Base-by-base conservation (phyloP, 2,113 vertebrate genomes). In the Ageneiosus marmoratus region DNA sequence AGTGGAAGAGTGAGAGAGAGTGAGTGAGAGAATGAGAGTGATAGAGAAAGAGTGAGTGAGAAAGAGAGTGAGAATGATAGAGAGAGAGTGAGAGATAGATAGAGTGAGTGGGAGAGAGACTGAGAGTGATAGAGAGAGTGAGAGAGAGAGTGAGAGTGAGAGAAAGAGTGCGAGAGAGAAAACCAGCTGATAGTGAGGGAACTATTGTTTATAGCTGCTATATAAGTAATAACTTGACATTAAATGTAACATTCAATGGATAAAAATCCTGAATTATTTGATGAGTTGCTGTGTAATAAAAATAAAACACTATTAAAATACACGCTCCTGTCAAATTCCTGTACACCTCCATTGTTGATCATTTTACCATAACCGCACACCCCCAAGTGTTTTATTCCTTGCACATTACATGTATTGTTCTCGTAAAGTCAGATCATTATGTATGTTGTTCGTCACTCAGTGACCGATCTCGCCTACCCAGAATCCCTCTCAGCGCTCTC, bases 401-500 rank as follows among this genome's bases (percentile, higher is more conserved):
- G 15, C 16, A 34, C 29, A 34, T 20, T 18, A 29, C 12, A 65
- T 1, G 29, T 34, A 34, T 8, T 32, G 2, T 29, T 5, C 27
- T 32, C 29, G 34, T 15, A 5, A 24, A 41, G 4, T 22, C 65
- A 24, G 4, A 44, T 12, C 5, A 4, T 69, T 24, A 4, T 44
- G 37, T 27, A 1, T 4, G 1, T 48, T 16, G 24, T 70, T 46
- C 13, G 0, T 11, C 62, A 24, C 29, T 22, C 34, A 13, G 27
- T 51, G 50, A 24, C 20, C 22, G 2, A 37, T 37, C 48, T 69
- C 32, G 29, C 48, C 51, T 80, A 51, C 60, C 50, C 79, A 50
- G 86, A 41, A 80, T 34, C 76, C 20, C 27, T 60, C 56, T 60
- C 56, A 56, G 76, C n/a, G 90, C 89, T 92, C 91, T 93, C 90